Percentiles rank a stretch among this genome's conserved stretches.
phyloP scores from a whole-genome alignment of 2,888 invertebrate genomes.

The Strigamia transsilvanica region DNA sequence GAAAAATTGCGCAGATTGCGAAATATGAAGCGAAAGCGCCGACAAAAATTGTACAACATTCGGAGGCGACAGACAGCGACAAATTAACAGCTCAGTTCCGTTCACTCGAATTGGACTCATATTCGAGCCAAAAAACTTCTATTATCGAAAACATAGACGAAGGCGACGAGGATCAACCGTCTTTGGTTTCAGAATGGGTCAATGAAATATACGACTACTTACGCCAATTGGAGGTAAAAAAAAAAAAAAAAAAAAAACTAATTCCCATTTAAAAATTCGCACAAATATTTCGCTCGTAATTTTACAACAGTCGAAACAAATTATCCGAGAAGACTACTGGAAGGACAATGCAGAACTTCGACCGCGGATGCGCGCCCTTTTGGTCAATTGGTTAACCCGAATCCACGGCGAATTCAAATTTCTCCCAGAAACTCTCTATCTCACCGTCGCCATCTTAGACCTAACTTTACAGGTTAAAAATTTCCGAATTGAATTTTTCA shows the following conservation, averaged over 20 bases:
- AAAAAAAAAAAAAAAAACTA: too few relatives aligned
- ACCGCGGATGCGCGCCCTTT: conserved; percentile 84
- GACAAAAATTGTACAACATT: not conserved
- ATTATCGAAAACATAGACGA: conserved; percentile 73
- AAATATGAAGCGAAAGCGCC: not conserved
- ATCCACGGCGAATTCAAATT: conserved; percentile 87
- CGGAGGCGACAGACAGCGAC: not conserved
- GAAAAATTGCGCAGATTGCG: too few relatives aligned
- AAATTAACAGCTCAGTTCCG: not conserved
- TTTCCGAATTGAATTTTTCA: conserved; percentile 55
- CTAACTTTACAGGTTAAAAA: conserved; percentile 80
- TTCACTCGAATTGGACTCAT: not conserved
- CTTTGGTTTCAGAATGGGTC: conserved; percentile 83
- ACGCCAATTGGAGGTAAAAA: conserved; percentile 75
- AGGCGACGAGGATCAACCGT: conserved; percentile 76
- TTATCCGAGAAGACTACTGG: conserved; percentile 74
- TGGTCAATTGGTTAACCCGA: conserved; percentile 94
- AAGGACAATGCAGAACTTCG: conserved; percentile 73
- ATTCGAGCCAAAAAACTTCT: conserved; percentile 55
- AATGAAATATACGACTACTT: conserved; percentile 90
- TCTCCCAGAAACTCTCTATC: conserved; percentile 86
- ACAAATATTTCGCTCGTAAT: not conserved
- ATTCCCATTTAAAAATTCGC: too few relatives aligned
- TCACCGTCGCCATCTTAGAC: conserved; percentile 88
- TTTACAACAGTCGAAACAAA: conserved; percentile 68